Evolutionary conservation across 2,113 vertebrate species (phyloP).

Genomic region (Chaetura pelagica): DNA sequence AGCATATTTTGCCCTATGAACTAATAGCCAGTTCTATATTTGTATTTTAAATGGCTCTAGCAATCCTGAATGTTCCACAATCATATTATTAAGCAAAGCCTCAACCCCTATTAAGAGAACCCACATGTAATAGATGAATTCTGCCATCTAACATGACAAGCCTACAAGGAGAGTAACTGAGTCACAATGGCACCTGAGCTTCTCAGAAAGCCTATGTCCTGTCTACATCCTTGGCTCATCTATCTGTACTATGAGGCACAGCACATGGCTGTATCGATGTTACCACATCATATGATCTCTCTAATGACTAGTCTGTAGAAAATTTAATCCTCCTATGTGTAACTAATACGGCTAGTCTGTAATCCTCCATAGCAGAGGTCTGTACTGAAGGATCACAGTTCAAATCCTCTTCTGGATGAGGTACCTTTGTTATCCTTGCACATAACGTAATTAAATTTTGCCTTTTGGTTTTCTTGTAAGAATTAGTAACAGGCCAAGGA

Average conservation of each 20-base stretch:
- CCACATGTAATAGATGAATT: neutral
- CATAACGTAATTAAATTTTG: neutral
- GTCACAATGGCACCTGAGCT: neutral
- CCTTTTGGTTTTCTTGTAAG: neutral
- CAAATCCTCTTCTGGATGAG: neutral
- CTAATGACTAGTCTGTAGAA: neutral
- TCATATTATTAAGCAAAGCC: neutral
- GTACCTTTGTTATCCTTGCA: neutral
- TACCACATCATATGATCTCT: neutral
- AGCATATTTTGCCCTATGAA: neutral
- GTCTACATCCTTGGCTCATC: neutral
- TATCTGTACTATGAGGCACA: neutral
- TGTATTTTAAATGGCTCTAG: neutral
- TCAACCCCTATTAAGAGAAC: neutral
- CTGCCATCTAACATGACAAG: neutral
- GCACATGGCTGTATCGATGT: neutral
- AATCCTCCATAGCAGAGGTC: neutral
- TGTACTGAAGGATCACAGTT: neutral
- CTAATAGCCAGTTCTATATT: neutral
- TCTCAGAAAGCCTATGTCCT: neutral
- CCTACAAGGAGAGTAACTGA: slow-evolving; percentile 9
- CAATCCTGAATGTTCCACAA: neutral
- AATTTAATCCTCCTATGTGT: neutral
- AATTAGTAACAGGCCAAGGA: neutral
- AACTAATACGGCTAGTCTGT: neutral